Percentiles rank a stretch among this genome's conserved stretches.
phyloP scores from a whole-genome alignment of 2,888 invertebrate species.

The Melanostoma mellinum region DNA sequence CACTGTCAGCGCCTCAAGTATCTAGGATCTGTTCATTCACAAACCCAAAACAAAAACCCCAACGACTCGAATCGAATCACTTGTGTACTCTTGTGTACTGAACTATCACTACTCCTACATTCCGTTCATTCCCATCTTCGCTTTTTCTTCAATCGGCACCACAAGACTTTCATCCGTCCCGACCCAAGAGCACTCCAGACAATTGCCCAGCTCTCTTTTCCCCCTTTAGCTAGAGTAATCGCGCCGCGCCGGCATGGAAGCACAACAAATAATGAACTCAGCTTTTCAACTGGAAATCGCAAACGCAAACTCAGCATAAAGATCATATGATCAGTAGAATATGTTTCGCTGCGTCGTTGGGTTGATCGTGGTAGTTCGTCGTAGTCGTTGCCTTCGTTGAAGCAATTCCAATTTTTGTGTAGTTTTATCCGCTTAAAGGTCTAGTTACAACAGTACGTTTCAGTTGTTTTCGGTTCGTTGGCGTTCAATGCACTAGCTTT shows the following conservation, averaged over 20 bases:
- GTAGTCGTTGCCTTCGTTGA: slow-evolving; percentile 11
- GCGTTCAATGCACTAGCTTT: slow-evolving; percentile 13
- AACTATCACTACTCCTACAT: slow-evolving; percentile 37
- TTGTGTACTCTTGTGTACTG: slow-evolving; percentile 31
- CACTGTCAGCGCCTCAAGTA: slow-evolving; percentile 48
- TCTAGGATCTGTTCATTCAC: slow-evolving; percentile 65
- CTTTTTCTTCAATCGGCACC: slow-evolving; percentile 13
- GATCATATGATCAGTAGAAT: slow-evolving; percentile 68
- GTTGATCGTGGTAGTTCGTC: slow-evolving; percentile 37
- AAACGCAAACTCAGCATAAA: slow-evolving; percentile 63
- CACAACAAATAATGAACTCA: slow-evolving; percentile 52
- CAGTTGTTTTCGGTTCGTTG: slow-evolving; percentile 35
- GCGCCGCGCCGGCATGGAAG: slow-evolving; percentile 36
- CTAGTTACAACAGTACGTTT: slow-evolving; percentile 29
- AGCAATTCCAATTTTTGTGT: slow-evolving; percentile 7
- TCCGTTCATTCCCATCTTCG: slow-evolving; percentile 50
- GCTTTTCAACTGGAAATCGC: slow-evolving; percentile 50
- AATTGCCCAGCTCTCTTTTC: slow-evolving; percentile 8
- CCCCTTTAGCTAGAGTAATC: not conserved
- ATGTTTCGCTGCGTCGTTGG: slow-evolving; percentile 63
- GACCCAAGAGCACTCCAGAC: slow-evolving; percentile 38
- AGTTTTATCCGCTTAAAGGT: slow-evolving; percentile 15
- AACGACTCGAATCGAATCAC: slow-evolving; percentile 41
- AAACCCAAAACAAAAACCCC: slow-evolving; percentile 49
- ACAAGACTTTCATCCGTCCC: slow-evolving; percentile 40